Evolutionary conservation across 2,888 invertebrate genomes (phyloP), one percentile per base, ranked within the genome.

Genomic region (Dolichopus griseipennis): DNA sequence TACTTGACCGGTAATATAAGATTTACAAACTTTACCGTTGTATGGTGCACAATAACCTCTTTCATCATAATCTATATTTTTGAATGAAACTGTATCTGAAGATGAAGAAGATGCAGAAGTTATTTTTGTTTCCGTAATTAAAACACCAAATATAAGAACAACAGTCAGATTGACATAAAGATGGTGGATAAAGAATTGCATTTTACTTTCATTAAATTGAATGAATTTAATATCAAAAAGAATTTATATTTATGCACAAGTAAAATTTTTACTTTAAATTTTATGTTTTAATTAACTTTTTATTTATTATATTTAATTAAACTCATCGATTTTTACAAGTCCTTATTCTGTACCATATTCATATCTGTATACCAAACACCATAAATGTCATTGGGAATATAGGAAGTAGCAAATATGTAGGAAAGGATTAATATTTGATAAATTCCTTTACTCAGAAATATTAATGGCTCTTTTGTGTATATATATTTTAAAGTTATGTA

Each of bases 41-140:
- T 95, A 95, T 61, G 90, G 89, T 68, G 90, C 91, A 84, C 95
- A 95, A 80, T 91, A 92, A 70, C 93, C 91, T 69, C 76, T 77
- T 70, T 80, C 80, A 63, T 78, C 76, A 27, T 73, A 70, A 64
- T 71, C 67, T 61, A 69, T 67, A 61, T 52, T 43, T 43, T 61
- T 69, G 8, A 41, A 34, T 41, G 20, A 12, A 52, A 18, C 2
- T 2, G 52, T 15, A 12, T 52, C 52, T 12, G 52, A 52, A 4
- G 27, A 27, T 27, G 27, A 27, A 27, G 27, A 27, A 27, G 27
- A 27, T 12, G 52, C 2, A 18, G 52, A 52, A 52, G 18, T 18
- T 52, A 52, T 52, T 52, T 52, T 52, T 15, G 15, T 52, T 52
- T 15, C 52, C 1, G 2, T 52, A 18, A 9, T 52, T 52, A 52